A percentile compares a stretch with the other conserved stretches of the same genome.
phyloP scores from a whole-genome alignment of 2,113 vertebrate genomes.

The Scalopus aquaticus region DNA sequence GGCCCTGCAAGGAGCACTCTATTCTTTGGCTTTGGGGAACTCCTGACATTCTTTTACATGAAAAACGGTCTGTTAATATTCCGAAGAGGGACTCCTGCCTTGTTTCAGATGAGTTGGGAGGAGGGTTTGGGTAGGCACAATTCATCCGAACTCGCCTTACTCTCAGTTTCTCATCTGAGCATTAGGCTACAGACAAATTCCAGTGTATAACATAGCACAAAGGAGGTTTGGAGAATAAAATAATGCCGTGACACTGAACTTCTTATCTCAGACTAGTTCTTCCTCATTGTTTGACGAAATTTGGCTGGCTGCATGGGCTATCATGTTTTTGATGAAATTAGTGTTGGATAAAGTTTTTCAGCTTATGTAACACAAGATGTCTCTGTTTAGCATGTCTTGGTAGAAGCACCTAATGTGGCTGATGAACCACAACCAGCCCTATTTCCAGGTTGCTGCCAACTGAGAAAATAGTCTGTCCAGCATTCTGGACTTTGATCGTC shows the following conservation, averaged over 20 bases:
- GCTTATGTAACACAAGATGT: not conserved
- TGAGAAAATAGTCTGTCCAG: not conserved
- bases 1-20: not conserved
- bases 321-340: constrained; percentile 34
- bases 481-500: not conserved
- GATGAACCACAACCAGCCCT: not conserved
- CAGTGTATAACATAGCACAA: not conserved
- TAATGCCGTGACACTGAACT: not conserved
- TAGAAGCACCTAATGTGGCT: not conserved
- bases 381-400: not conserved
- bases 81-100: not conserved
- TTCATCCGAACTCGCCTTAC: not conserved
- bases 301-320: not conserved
- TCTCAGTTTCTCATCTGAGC: not conserved
- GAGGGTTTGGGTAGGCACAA: not conserved
- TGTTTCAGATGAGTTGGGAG: not conserved
- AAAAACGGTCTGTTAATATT: not conserved
- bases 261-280: constrained; percentile 3
- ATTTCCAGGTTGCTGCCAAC: not conserved
- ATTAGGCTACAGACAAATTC: not conserved
- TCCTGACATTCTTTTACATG: not conserved
- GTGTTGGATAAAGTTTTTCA: constrained; percentile 17
- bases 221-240: constrained; percentile 14
- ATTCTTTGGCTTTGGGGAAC: not conserved
- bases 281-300: not conserved